Conservation (phyloP, 2,797 vertebrate genomes). For the Denticeps clupeoides region DNA sequence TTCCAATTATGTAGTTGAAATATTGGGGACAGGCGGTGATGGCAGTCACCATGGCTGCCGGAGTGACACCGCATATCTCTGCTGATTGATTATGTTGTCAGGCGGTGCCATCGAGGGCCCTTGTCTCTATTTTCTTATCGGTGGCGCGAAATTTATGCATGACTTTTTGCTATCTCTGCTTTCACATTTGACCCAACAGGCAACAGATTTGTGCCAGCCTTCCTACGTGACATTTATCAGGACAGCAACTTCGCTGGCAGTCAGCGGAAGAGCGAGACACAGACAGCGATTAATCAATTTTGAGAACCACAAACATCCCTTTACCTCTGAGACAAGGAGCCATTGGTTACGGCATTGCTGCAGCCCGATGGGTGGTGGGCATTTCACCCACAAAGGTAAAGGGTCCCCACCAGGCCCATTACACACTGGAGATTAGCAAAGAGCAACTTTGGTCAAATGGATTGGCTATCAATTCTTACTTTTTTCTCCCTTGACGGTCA, state of each 20-base stretch:
- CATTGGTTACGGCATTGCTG: too few species aligned
- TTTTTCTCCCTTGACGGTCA: too few species aligned
- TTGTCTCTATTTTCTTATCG: slow-evolving; percentile 31
- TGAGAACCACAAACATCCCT: too few species aligned
- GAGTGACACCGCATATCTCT: slow-evolving; percentile 13
- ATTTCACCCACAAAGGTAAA: too few species aligned
- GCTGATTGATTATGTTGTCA: slow-evolving; percentile 25
- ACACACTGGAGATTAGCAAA: too few species aligned
- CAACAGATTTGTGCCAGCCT: slow-evolving; percentile 14
- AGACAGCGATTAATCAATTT: background rate
- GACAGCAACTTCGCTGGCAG: slow-evolving; percentile 11
- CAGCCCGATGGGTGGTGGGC: too few species aligned
- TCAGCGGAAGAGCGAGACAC: background rate
- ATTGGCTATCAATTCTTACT: too few species aligned
- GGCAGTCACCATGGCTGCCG: slow-evolving; percentile 21
- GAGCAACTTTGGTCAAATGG: too few species aligned
- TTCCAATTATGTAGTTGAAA: background rate
- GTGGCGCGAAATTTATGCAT: slow-evolving; percentile 30
- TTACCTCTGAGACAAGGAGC: too few species aligned
- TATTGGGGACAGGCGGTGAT: slow-evolving; percentile 11
- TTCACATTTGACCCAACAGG: slow-evolving; percentile 18
- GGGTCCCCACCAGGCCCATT: too few species aligned
- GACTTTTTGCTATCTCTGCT: slow-evolving; percentile 17
- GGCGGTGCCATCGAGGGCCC: slow-evolving; percentile 7
- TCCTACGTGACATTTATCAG: slow-evolving; percentile 7